phyloP scores from a whole-genome alignment of 2,113 vertebrate species.

The Microcebus lehilahytsara region DNA sequence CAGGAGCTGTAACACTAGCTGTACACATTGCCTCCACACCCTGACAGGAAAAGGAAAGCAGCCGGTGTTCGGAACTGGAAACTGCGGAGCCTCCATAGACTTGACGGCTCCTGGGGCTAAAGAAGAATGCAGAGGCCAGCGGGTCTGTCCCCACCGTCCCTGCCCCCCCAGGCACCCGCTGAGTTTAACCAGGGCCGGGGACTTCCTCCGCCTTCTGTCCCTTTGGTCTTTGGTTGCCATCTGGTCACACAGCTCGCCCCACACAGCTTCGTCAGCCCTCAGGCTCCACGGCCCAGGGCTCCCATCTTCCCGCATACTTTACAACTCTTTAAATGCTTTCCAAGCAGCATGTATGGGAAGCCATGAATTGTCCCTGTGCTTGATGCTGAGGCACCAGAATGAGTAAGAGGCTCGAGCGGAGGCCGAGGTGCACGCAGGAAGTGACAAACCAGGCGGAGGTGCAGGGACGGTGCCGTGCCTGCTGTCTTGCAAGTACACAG shows the following conservation, averaged over 20 bases:
- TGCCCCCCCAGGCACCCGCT: background rate
- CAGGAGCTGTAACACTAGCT: no score
- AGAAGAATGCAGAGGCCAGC: background rate
- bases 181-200: no score
- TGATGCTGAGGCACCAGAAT: background rate
- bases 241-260: accelerated
- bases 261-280: background rate
- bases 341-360: background rate
- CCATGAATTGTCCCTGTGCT: background rate
- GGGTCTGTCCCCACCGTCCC: background rate
- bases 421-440: background rate
- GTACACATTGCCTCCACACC: background rate
- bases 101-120: background rate
- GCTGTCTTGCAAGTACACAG: background rate
- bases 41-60: background rate
- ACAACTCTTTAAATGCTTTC: background rate
- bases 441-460: accelerated
- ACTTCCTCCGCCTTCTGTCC: background rate
- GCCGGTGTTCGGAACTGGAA: background rate
- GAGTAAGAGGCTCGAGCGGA: background rate
- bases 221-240: background rate
- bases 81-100: background rate
- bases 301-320: background rate
- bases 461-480: accelerated
- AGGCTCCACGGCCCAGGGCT: background rate